Evolutionary conservation across 2,113 vertebrate species (phyloP), one percentile per base, ranked within the genome.

Genomic region (Macheiramphus alcinus): DNA sequence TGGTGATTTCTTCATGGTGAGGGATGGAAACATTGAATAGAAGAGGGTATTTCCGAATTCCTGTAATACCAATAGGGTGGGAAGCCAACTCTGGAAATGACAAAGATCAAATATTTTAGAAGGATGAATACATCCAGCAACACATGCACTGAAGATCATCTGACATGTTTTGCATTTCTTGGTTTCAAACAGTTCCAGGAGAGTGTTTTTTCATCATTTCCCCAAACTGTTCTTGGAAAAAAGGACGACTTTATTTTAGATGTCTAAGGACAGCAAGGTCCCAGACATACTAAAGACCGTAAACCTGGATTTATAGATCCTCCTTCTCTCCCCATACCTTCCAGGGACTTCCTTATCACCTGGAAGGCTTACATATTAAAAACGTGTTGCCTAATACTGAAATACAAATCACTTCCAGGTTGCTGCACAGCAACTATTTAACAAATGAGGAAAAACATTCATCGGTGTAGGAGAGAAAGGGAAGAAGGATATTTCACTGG

Each of bases 21-120:
- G 99, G 99, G 86, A 99, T 98, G 66, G 99, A 99, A 52, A 99
- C 97, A 1, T 99, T 99, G 98, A 99, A 99, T 34, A 99, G 98
- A 12, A 99, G 99, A 7, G 98, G 98, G 88, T 99, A 99, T 88
- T 97, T 98, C 94, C 99, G 98, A 53, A 99, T 97, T 10, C 98
- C 99, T 4, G 98, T 97, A 9, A 97, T 87, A 70, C 98, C 98
- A 9, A 95, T 59, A 6, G 97, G 98, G 82, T 98, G 98, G 27
- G 98, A 97, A 94, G 98, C 98, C 65, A 98, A 94, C 95, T 99
- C 99, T 99, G 96, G 47, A 93, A 96, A 95, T 7, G 62, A 89
- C 58, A 95, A 50, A 93, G 86, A 59, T 38, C 25, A 86, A 56
- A 59, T 18, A 27, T 45, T 81, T 96, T 21, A 91, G n/a, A 31